Base-by-base conservation (phyloP, 2,797 vertebrate genomes). In the Geotrypetes seraphini region DNA sequence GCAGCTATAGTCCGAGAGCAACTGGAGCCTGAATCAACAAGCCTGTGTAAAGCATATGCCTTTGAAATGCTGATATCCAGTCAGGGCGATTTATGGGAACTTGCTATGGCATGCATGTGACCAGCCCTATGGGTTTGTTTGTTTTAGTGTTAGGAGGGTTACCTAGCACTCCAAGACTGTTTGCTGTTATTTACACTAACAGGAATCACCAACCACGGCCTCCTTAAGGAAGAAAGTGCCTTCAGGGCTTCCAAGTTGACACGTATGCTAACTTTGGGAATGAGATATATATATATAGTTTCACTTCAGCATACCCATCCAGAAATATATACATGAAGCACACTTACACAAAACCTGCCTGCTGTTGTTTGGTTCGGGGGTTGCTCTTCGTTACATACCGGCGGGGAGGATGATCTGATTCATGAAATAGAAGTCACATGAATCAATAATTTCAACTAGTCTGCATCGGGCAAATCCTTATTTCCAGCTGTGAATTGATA, bases 41-140 rank as follows among this genome's bases (percentile, higher is more conserved):
- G 62, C 53, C 28, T 17, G 14, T 34, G 18, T 30, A 13, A 55
- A 65, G 39, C n/a, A 46, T 42, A 46, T 47, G 41, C 59, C 57
- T 68, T 70, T 55, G 58, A 59, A 68, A 67, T 50, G 20, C 32
- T 59, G 39, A 27, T 69, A 31, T 46, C 35, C 53, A 7, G 34
- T 40, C 29, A 7, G 22, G 31, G 20, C 69, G 55, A 69, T 65
- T 69, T 75, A 64, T 37, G 50, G 33, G 16, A 31, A 42, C 40
- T 52, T 50, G 11, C 44, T 53, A 27, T 43, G 36, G 37, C 3
- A 4, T 41, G 30, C 60, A 50, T 57, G 30, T 39, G 29, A 36
- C 39, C 22, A 22, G 11, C 33, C 41, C 1, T 36, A 23, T 8
- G 33, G 55, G 28, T 35, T 53, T 33, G 8, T 63, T 45, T 50